Evolutionary conservation across 2,888 invertebrate species (phyloP).

Genomic region (Andrena marginata): DNA sequence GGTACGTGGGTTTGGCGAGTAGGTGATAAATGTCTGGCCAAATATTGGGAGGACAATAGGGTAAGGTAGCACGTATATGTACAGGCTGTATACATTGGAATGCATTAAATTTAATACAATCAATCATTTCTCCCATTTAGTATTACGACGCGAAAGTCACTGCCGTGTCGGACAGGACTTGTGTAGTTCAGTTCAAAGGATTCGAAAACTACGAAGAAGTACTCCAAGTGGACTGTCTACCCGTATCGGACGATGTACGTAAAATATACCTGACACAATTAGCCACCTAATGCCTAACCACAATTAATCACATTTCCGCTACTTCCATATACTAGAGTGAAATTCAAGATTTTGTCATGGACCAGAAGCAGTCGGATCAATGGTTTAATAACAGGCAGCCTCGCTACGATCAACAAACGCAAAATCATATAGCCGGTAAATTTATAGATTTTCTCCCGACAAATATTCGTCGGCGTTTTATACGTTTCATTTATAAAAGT

Average conservation of each 20-base stretch:
- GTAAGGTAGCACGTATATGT: conserved; percentile 85
- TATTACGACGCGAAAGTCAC: conserved; percentile 94
- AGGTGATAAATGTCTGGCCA: conserved; percentile 94
- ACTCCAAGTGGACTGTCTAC: conserved; percentile 92
- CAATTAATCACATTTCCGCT: conserved; percentile 8
- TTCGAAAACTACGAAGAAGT: conserved; percentile 97
- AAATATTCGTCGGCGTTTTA: background rate
- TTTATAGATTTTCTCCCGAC: background rate
- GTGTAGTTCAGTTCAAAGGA: conserved; percentile 94
- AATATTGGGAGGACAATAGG: conserved; percentile 97
- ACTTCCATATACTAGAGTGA: conserved; percentile 65
- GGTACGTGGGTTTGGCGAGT: conserved; percentile 88
- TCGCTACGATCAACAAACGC: conserved; percentile 78
- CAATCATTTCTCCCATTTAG: conserved; percentile 83
- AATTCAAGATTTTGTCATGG: conserved; percentile 69
- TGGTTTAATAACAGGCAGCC: conserved; percentile 76
- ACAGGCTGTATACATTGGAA: background rate
- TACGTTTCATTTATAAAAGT: conserved; percentile 18
- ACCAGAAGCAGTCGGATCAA: conserved; percentile 76
- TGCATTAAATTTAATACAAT: background rate
- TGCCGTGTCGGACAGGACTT: conserved; percentile 92
- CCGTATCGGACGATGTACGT: conserved; percentile 85
- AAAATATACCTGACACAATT: background rate
- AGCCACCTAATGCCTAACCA: background rate
- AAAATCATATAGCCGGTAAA: conserved; percentile 77